Conservation (phyloP, 2,888 invertebrate genomes). For the Busseola fusca region DNA sequence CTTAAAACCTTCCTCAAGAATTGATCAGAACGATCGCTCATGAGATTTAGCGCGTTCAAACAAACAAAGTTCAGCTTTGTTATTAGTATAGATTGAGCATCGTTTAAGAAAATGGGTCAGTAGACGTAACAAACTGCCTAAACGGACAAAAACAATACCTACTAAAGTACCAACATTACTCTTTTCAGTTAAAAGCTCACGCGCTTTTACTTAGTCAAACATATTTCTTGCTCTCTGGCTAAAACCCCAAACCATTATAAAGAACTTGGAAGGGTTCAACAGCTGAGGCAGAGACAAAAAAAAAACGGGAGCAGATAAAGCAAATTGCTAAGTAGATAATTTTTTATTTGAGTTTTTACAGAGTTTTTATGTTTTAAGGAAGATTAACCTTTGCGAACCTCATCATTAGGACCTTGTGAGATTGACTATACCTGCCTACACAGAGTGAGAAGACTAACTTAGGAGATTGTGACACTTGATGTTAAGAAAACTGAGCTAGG, state of each 20-base stretch:
- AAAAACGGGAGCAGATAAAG: conserved; percentile 63
- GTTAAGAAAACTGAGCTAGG: background rate
- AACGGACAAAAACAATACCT: conserved; percentile 21
- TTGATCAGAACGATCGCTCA: background rate
- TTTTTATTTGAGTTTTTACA: conserved; percentile 61
- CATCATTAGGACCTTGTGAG: conserved; percentile 47
- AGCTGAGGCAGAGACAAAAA: conserved; percentile 65
- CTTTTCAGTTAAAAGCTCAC: conserved; percentile 50
- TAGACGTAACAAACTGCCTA: background rate
- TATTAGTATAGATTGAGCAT: background rate
- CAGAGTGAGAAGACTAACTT: background rate
- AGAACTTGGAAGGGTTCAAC: conserved; percentile 66
- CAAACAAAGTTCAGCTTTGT: background rate
- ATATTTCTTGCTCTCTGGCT: conserved; percentile 61
- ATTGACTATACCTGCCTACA: conserved; percentile 24
- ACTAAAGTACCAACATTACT: conserved; percentile 38
- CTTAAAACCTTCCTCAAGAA: background rate
- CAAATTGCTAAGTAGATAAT: conserved; percentile 65
- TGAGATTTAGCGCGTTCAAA: background rate
- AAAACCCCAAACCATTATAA: conserved; percentile 67
- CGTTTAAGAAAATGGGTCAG: conserved; percentile 4
- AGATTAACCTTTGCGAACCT: conserved; percentile 48
- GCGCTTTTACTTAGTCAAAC: conserved; percentile 57
- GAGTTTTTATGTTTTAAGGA: conserved; percentile 51
- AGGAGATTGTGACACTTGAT: conserved; percentile 3